These are phyloP conservation scores for Zosterops borbonicus DNA, from an alignment of 2,113 vertebrate species.

Conservation along the genomic window DNA sequence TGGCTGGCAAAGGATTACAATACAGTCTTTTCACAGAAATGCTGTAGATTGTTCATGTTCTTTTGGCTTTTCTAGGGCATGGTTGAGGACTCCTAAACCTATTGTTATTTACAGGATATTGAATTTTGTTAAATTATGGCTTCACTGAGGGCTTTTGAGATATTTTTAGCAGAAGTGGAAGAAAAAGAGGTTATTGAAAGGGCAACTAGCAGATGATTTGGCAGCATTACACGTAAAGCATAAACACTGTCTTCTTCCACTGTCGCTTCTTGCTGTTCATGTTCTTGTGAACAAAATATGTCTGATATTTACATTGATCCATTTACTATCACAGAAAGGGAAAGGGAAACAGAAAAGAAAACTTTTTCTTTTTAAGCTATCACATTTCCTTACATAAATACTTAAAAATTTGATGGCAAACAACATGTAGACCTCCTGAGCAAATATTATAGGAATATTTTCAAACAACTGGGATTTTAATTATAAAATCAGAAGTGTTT, in stretches of 20 bases:
- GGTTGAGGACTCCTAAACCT: neutral
- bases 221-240: neutral
- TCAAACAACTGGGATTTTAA: neutral
- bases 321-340: neutral
- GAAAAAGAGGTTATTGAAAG: constrained; percentile 36
- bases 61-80: constrained; percentile 13
- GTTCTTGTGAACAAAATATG: neutral
- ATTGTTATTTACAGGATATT: neutral
- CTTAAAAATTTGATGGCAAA: neutral
- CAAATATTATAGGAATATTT: neutral
- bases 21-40: neutral
- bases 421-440: neutral
- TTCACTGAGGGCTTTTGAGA: neutral
- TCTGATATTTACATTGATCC: neutral
- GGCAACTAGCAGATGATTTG: neutral
- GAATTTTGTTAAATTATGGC: constrained; percentile 18
- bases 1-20: neutral
- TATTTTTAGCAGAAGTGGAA: constrained; percentile 38
- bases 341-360: neutral
- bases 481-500: neutral
- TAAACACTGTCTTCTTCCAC: neutral
- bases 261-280: neutral
- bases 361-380: neutral
- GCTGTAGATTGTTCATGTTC: neutral
- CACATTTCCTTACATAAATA: neutral